Conservation (phyloP, 2,888 invertebrate species). For the Scaeva pyrastri region DNA sequence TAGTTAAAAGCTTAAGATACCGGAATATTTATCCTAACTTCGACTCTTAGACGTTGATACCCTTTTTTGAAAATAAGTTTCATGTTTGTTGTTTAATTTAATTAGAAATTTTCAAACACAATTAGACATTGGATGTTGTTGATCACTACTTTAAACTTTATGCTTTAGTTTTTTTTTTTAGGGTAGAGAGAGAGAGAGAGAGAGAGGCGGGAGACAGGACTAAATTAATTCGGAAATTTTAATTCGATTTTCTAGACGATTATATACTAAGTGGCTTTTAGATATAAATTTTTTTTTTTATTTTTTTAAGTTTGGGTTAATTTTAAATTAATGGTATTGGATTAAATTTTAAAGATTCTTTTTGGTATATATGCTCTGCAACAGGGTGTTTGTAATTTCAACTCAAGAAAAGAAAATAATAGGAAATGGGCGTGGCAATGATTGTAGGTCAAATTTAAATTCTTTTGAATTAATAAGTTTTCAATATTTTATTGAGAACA, state of each 20-base stretch:
- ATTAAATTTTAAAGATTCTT: neutral
- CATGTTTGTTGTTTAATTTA: neutral
- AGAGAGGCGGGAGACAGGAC: too few relatives aligned
- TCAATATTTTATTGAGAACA: too few relatives aligned
- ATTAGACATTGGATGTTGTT: neutral
- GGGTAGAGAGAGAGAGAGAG: too few relatives aligned
- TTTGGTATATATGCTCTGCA: neutral
- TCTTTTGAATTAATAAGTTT: too few relatives aligned
- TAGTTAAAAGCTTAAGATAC: too few relatives aligned
- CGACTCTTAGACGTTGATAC: too few relatives aligned
- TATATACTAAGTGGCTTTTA: slow-evolving; percentile 5
- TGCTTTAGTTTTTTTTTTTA: too few relatives aligned
- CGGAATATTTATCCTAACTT: neutral
- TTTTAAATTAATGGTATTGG: neutral
- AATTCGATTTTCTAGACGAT: slow-evolving; percentile 1
- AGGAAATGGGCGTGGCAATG: neutral
- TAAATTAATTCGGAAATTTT: too few relatives aligned
- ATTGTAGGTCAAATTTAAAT: too few relatives aligned
- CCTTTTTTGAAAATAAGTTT: neutral
- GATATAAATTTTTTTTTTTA: neutral
- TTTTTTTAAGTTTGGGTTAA: neutral
- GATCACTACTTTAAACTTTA: neutral
- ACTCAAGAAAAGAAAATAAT: too few relatives aligned
- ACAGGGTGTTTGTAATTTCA: neutral
- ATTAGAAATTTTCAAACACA: slow-evolving; percentile 10